Conservation (phyloP, 2,113 vertebrate species). For the Chloropsis hardwickii region DNA sequence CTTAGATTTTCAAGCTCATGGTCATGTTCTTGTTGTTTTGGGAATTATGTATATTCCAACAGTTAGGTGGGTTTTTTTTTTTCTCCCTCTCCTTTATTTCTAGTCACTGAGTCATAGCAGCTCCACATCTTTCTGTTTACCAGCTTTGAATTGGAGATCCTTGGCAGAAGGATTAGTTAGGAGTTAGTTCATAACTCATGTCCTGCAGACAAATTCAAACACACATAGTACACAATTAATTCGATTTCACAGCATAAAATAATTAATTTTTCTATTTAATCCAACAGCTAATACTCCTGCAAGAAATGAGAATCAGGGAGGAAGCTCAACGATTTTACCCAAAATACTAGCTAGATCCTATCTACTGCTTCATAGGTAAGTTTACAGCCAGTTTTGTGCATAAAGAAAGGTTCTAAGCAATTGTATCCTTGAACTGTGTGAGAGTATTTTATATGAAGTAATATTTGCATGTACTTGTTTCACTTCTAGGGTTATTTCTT, state of each 20-base stretch:
- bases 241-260: background rate
- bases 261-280: background rate
- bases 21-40: background rate
- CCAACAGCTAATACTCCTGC: background rate
- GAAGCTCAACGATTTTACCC: background rate
- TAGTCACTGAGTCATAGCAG: background rate
- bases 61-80: accelerated
- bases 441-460: background rate
- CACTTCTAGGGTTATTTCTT: background rate
- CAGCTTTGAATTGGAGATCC: background rate
- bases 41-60: background rate
- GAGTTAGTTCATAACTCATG: background rate
- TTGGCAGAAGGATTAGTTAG: background rate
- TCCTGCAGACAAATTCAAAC: background rate
- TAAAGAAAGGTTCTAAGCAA: background rate
- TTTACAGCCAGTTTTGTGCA: background rate
- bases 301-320: background rate
- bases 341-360: background rate
- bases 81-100: background rate
- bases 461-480: background rate
- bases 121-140: background rate
- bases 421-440: background rate
- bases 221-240: background rate
- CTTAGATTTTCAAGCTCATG: background rate
- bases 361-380: background rate